phyloP scores from a whole-genome alignment of 1,140 invertebrate species.

The Achroia grisella region DNA sequence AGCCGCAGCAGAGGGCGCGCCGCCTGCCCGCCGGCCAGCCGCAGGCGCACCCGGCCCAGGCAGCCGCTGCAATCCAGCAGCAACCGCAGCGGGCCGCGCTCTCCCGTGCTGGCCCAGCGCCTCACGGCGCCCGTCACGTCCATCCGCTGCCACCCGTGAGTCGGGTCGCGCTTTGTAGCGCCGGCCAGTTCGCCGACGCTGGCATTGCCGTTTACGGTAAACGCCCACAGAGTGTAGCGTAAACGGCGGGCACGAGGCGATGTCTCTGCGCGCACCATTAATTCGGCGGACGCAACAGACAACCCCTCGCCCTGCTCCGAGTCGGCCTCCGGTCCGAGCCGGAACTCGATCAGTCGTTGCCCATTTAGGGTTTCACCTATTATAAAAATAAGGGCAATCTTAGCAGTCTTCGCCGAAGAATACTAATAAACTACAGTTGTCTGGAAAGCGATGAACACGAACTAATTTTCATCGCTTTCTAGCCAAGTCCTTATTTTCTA shows the following conservation, averaged over 20 bases:
- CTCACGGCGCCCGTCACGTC: constrained; percentile 86
- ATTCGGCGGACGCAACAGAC: constrained; percentile 82
- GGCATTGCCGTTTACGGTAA: constrained; percentile 76
- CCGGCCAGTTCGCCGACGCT: constrained; percentile 80
- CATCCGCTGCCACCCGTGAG: constrained; percentile 89
- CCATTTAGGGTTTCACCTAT: constrained; percentile 87
- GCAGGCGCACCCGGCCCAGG: constrained; percentile 80
- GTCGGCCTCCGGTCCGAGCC: constrained; percentile 76
- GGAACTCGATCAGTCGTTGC: constrained; percentile 89
- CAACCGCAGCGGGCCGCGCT: constrained; percentile 78
- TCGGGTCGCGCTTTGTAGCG: constrained; percentile 80
- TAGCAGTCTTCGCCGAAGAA: no score
- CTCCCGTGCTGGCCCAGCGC: constrained; percentile 75
- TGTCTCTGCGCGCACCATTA: constrained; percentile 80
- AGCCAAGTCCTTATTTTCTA: constrained; percentile 18
- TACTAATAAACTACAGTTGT: no score
- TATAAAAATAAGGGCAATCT: constrained; percentile 28
- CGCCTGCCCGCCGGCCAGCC: constrained; percentile 70
- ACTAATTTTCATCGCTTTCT: not conserved
- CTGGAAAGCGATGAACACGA: not conserved
- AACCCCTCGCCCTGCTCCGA: constrained; percentile 74
- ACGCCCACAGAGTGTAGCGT: constrained; percentile 80
- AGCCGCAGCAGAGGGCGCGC: constrained; percentile 90
- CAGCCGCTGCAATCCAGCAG: constrained; percentile 91
- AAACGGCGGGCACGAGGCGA: constrained; percentile 74